phyloP scores from a whole-genome alignment of 2,797 vertebrate genomes.

The Xenentodon cancila region DNA sequence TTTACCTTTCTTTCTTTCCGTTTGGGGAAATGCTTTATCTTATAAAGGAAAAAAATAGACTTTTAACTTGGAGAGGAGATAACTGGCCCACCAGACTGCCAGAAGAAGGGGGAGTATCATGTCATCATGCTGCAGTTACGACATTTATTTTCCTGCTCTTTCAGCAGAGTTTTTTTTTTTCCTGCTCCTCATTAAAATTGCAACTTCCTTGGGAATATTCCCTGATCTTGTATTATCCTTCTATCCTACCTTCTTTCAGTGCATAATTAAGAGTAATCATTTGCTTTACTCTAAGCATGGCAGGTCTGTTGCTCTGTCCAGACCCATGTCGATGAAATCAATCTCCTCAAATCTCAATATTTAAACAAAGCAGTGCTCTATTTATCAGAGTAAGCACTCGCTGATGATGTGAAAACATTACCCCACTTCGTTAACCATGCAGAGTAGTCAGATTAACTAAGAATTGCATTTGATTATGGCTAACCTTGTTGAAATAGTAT shows the following conservation, averaged over 20 bases:
- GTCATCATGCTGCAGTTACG: conserved; percentile 49
- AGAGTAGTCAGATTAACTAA: conserved; percentile 14
- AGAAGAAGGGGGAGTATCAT: conserved; percentile 26
- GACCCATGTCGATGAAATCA: conserved; percentile 22
- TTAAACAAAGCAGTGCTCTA: conserved; percentile 22
- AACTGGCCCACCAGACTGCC: conserved; percentile 11
- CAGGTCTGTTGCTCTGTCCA: conserved; percentile 17
- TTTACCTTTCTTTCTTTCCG: too few relatives aligned
- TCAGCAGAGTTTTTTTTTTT: conserved; percentile 51
- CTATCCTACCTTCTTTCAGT: conserved; percentile 11
- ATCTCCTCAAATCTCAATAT: conserved; percentile 19
- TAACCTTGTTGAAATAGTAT: conserved; percentile 27
- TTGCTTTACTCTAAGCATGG: too few relatives aligned
- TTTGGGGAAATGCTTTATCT: too few relatives aligned
- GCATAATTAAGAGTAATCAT: too few relatives aligned
- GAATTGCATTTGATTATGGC: conserved; percentile 27
- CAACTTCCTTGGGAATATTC: conserved; percentile 50
- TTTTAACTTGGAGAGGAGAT: conserved; percentile 54
- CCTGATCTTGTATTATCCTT: conserved; percentile 29
- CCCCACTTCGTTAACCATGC: conserved; percentile 15
- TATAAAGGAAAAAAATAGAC: conserved; percentile 23
- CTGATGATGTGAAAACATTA: conserved; percentile 18
- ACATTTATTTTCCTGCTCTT: conserved; percentile 61
- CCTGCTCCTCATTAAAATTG: conserved; percentile 49
- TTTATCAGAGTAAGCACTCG: conserved; percentile 33